Evolutionary conservation across 2,888 invertebrate species (phyloP).

Genomic region (Synergus japonicus): DNA sequence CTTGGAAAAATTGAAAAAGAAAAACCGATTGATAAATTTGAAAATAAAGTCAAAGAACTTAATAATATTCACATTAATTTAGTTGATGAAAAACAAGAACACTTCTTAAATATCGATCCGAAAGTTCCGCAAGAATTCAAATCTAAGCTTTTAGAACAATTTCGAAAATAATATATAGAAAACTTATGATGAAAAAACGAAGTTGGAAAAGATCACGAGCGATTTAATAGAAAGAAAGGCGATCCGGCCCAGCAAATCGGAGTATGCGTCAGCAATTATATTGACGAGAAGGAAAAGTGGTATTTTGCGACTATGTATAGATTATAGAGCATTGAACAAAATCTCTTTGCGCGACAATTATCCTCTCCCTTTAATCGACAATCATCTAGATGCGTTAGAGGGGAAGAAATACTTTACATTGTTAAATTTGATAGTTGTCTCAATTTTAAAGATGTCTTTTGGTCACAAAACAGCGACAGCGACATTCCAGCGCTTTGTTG

Average conservation of each 20-base stretch:
- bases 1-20: too few species aligned
- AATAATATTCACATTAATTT: conserved; percentile 2
- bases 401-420: conserved; percentile 61
- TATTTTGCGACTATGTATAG: conserved; percentile 60
- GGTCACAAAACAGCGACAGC: neutral
- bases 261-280: conserved; percentile 52
- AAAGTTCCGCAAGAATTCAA: neutral
- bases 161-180: neutral
- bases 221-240: conserved; percentile 44
- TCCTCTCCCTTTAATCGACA: conserved; percentile 60
- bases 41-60: neutral
- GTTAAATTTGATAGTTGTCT: too few species aligned
- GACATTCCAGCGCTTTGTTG: neutral
- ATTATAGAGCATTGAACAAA: conserved; percentile 62
- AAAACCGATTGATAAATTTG: neutral
- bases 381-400: conserved; percentile 59
- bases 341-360: conserved; percentile 58
- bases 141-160: neutral
- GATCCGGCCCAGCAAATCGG: conserved; percentile 50
- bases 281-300: conserved; percentile 60
- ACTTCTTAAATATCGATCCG: neutral
- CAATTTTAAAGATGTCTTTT: conserved; percentile 61
- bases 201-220: conserved; percentile 42
- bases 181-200: neutral
- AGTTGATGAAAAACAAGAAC: neutral